Evolutionary conservation across 2,888 invertebrate genomes (phyloP), one percentile per base, ranked within the genome.

Genomic region (Netelia melanura): DNA sequence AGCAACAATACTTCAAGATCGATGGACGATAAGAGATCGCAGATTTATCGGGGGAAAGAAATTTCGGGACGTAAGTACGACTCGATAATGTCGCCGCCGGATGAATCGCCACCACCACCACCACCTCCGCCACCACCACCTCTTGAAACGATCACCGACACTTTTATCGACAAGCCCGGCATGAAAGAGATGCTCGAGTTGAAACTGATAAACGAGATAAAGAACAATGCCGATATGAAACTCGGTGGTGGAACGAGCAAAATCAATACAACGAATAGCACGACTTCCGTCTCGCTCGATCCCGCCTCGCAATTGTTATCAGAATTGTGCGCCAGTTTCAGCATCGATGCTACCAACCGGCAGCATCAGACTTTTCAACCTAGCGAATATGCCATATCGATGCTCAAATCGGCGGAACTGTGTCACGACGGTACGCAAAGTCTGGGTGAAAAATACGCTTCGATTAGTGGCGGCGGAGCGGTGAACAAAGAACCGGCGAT

Each of bases 171-270:
- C 0, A 94, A 95, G 84, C 94, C 95, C 6, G 95, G 96, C 44
- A 96, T 97, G 95, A 98, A 98, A 90, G 98, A 98, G 92, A 97
- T 97, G 96, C 94, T 97, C 70, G 97, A 97, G 91, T 94, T 97
- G 70, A 97, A 97, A 92, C 94, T 97, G 38, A 97, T 97, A 67
- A 97, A 97, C 5, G 98, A 98, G 93, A 97, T 98, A 81, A 97
- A 97, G 92, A 97, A 97, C 91, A 95, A 96, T 77, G 96, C 97
- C 11, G 96, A 97, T 90, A 95, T 95, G 89, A 96, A 96, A 91
- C 65, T 95, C 82, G 95, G 95, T 83, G 94, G 95, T 83, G 91
- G 91, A 30, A 61, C 79, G 56, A 75, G 68, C 23, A 86, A 83
- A 74, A 30, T 74, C 0, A 87, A 76, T 61, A 17, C 85, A 3